Evolutionary conservation across 2,113 vertebrate species (phyloP), one percentile per base, ranked within the genome.

Genomic region (Oryzias celebensis): DNA sequence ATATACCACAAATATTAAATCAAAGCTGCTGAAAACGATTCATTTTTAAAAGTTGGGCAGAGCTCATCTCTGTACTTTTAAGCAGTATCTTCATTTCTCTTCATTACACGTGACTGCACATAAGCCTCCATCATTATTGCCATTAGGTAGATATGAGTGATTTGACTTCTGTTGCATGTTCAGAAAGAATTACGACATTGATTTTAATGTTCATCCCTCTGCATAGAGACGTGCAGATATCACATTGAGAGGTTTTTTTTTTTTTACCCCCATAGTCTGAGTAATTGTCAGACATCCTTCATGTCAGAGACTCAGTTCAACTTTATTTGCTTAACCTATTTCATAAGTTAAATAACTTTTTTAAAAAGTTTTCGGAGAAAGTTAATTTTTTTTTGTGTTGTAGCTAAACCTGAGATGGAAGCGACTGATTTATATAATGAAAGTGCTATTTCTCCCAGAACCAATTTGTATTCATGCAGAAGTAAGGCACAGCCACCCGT

Each of bases 381-480:
- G 17, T 47, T 1, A n/a, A 16, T n/a, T 17, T 47, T 77, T 20
- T 69, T 51, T 59, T 26, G 1, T 47, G 1, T 50, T 46, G 44
- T 36, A 43, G 48, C 71, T 51, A 62, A 65, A 71, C 7, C 60
- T 64, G 45, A 71, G 73, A 62, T 56, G 58, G 67, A 67, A 47
- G 55, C 52, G 61, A 55, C 47, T 6, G 48, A 48, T 31, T 58
- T 50, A 77, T 73, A 68, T 46, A 69, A 75, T 74, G 74, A 80
- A 83, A 67, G 56, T 72, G 45, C 52, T 23, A 47, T 65, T 65
- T 76, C 59, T 48, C 60, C 57, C 62, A 55, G 51, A 74, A 77
- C 54, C 23, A 42, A 86, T 88, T 80, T 86, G 77, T 82, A 84
- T 88, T 87, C 85, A 79, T 74, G 63, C 78, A 14, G 64, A 62